A percentile compares a stretch with the other conserved stretches of the same genome.
These are phyloP conservation scores for Hypena proboscidalis DNA, from an alignment of 2,888 invertebrate species.

Conservation along the genomic window DNA sequence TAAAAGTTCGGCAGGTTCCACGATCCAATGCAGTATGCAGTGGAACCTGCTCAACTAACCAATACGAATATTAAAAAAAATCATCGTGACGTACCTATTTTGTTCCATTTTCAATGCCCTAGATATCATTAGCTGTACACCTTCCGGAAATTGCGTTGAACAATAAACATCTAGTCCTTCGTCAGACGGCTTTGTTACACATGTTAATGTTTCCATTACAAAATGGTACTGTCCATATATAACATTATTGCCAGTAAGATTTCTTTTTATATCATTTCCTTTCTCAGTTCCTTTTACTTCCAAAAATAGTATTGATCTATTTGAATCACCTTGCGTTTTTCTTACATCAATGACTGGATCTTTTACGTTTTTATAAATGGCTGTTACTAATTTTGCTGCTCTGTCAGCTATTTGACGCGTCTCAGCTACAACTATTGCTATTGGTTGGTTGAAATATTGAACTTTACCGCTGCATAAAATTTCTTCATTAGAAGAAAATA, in stretches of 20 bases:
- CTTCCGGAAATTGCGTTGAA: slow-evolving; percentile 86
- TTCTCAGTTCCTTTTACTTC: slow-evolving; percentile 48
- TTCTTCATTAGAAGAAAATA: slow-evolving; percentile 63
- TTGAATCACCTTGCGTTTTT: slow-evolving; percentile 45
- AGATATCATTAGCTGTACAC: slow-evolving; percentile 81
- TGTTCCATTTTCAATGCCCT: slow-evolving; percentile 80
- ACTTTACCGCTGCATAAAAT: slow-evolving; percentile 61
- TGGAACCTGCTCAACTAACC: too few species aligned
- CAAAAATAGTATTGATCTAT: slow-evolving; percentile 37
- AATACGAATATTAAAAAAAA: too few species aligned
- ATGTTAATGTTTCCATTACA: slow-evolving; percentile 88
- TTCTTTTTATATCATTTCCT: slow-evolving; percentile 66
- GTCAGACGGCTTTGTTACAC: slow-evolving; percentile 87
- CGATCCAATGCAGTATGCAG: too few species aligned
- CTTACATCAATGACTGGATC: slow-evolving; percentile 56
- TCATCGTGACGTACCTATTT: slow-evolving; percentile 84
- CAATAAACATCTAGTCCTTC: slow-evolving; percentile 88
- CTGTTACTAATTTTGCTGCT: slow-evolving; percentile 83
- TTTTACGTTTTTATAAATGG: slow-evolving; percentile 75
- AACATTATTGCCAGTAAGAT: slow-evolving; percentile 77
- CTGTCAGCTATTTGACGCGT: slow-evolving; percentile 78
- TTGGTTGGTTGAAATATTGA: slow-evolving; percentile 59
- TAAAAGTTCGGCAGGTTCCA: too few species aligned
- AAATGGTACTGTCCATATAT: slow-evolving; percentile 89
- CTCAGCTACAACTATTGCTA: slow-evolving; percentile 84